A percentile compares a stretch with the other conserved stretches of the same genome.
phyloP scores from a whole-genome alignment of 2,888 invertebrate genomes.

The Tortrix viridana region DNA sequence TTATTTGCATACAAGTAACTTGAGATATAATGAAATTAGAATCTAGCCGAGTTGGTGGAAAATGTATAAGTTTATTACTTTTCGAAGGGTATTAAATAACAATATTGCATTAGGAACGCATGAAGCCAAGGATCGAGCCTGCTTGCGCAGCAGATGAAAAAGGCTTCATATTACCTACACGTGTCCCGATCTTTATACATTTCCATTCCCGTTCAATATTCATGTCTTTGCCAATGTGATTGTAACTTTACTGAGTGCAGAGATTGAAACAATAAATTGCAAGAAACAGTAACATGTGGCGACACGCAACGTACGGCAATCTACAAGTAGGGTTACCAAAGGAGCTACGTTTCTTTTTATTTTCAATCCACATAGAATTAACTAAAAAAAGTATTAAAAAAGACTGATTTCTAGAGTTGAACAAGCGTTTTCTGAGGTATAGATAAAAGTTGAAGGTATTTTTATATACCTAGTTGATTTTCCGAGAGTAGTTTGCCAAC shows the following conservation, averaged over 20 bases:
- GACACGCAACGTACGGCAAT: slow-evolving; percentile 45
- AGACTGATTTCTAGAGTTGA: too few relatives aligned
- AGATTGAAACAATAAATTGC: slow-evolving; percentile 78
- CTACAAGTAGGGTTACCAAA: slow-evolving; percentile 25
- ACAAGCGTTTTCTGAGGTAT: too few relatives aligned
- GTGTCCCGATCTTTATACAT: slow-evolving; percentile 26
- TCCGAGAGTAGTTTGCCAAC: slow-evolving; percentile 17
- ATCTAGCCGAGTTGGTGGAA: background rate
- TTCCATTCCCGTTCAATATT: slow-evolving; percentile 33
- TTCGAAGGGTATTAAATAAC: background rate
- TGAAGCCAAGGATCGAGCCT: background rate
- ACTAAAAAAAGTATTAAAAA: background rate
- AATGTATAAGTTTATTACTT: background rate
- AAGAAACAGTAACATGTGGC: slow-evolving; percentile 70
- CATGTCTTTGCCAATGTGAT: slow-evolving; percentile 45
- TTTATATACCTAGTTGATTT: background rate
- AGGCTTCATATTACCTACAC: slow-evolving; percentile 28
- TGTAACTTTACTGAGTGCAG: slow-evolving; percentile 47
- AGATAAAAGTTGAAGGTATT: background rate
- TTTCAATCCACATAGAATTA: background rate
- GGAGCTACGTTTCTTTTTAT: background rate
- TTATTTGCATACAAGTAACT: slow-evolving; percentile 34
- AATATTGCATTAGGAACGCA: background rate
- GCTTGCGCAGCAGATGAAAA: background rate
- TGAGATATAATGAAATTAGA: slow-evolving; percentile 25